Evolutionary conservation across 2,888 invertebrate species (phyloP).

Genomic region (Tryphoninae sp.): DNA sequence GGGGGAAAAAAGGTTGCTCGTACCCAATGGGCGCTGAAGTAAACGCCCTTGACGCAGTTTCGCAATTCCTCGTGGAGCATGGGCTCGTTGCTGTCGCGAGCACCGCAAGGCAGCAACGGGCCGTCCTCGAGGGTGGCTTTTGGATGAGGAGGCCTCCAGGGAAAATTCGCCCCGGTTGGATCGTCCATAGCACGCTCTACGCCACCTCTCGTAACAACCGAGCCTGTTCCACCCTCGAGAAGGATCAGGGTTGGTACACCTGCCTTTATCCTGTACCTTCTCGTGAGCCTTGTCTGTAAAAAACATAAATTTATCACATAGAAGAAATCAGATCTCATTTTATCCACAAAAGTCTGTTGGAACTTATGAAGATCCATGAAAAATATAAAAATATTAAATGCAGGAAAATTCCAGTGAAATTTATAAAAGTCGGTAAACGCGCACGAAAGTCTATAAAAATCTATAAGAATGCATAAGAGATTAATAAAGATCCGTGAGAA

Average conservation of each 20-base stretch:
- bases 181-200: slow-evolving; percentile 87
- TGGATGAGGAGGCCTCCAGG: slow-evolving; percentile 88
- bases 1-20: slow-evolving; percentile 72
- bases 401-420: no score
- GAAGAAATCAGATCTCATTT: not conserved
- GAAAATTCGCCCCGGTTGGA: slow-evolving; percentile 86
- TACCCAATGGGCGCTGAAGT: slow-evolving; percentile 96
- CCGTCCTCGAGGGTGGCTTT: slow-evolving; percentile 79
- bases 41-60: slow-evolving; percentile 88
- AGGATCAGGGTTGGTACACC: slow-evolving; percentile 90
- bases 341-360: not conserved
- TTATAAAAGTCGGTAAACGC: no score
- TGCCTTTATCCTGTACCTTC: slow-evolving; percentile 89
- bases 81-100: slow-evolving; percentile 79
- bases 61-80: slow-evolving; percentile 85
- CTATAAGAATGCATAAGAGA: no score
- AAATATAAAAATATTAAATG: not conserved
- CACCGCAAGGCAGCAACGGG: slow-evolving; percentile 77
- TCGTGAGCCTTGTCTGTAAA: slow-evolving; percentile 87
- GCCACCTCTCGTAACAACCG: slow-evolving; percentile 85
- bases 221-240: slow-evolving; percentile 85
- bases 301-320: not conserved
- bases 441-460: no score
- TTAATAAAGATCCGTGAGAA: no score
- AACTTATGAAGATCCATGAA: not conserved